Conservation (phyloP, 2,113 vertebrate genomes). For the Ranitomeya variabilis region DNA sequence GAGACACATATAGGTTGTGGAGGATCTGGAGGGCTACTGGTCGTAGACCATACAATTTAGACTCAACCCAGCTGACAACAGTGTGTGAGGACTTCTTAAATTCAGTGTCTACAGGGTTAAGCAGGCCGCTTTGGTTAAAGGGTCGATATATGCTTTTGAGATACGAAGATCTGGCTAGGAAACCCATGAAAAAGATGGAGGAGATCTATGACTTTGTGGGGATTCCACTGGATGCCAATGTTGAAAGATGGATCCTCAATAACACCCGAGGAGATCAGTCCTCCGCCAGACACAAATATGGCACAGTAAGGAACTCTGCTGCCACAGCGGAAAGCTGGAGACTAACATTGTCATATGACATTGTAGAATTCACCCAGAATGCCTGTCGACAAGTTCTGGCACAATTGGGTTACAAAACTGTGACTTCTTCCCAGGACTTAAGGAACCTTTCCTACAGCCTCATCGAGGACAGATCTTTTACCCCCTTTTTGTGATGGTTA, state of each 20-base stretch:
- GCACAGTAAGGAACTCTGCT: constrained; percentile 90
- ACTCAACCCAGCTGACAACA: constrained; percentile 86
- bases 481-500: constrained; percentile 86
- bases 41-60: constrained; percentile 89
- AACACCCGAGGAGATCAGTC: constrained; percentile 90
- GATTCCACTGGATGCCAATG: constrained; percentile 85
- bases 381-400: constrained; percentile 87
- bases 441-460: constrained; percentile 90
- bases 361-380: constrained; percentile 91
- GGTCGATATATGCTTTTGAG: constrained; percentile 96
- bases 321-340: constrained; percentile 95
- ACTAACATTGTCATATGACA: constrained; percentile 91
- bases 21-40: constrained; percentile 94
- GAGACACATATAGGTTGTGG: constrained; percentile 93
- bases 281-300: constrained; percentile 92
- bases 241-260: constrained; percentile 92
- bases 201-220: constrained; percentile 95
- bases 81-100: constrained; percentile 94
- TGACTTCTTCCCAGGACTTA: constrained; percentile 84
- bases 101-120: constrained; percentile 89
- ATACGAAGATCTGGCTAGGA: constrained; percentile 93
- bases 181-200: constrained; percentile 89
- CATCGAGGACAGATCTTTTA: constrained; percentile 90
- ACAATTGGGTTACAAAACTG: constrained; percentile 89
- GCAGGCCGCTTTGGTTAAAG: constrained; percentile 87